Base-by-base conservation (phyloP, 1,140 invertebrate species). In the Leptopilina boulardi region DNA sequence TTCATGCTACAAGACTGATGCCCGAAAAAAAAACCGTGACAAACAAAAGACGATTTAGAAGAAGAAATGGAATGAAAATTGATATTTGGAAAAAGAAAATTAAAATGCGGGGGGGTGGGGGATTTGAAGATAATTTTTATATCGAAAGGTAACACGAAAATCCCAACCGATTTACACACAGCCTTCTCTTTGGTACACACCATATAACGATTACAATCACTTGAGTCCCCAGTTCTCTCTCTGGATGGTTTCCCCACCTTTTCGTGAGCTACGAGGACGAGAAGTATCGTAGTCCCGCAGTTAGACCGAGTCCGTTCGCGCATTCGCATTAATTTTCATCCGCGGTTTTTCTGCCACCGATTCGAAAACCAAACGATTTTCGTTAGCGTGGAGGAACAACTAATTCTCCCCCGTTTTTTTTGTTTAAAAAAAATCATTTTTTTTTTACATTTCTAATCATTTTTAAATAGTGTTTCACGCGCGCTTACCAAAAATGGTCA, bases 251-350 rank as follows among this genome's bases (percentile, higher is more conserved):
- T 85, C 84, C 85, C 85, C 82, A 85, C 85, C 76, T 82, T 56
- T 51, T 77, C 74, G 77, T 84, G 77, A 84, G 82, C 83, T 84
- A 82, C 86, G 85, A 84, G 82, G 78, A 84, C 83, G 82, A 83
- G 71, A 56, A 83, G 81, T 82, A 87, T 83, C 86, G 83, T 86
- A 84, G 83, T 74, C 87, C n/a, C 88, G 87, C 88, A 90, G 89
- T 90, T 87, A 88, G 84, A 87, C 86, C 86, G 88, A 90, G 87
- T 90, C 89, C 88, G 88, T 82, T 89, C 89, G 89, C 87, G 89
- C 83, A 90, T 88, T 90, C 89, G 85, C 88, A 89, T 88, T 89
- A 84, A 87, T 86, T 87, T 88, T 77, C 73, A 76, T 82, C 54
- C 77, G 82, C 76, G 78, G 81, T 73, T 71, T 73, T 71, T 78